phyloP scores from a whole-genome alignment of 1,140 invertebrate species.

The Calliopsis andreniformis region DNA sequence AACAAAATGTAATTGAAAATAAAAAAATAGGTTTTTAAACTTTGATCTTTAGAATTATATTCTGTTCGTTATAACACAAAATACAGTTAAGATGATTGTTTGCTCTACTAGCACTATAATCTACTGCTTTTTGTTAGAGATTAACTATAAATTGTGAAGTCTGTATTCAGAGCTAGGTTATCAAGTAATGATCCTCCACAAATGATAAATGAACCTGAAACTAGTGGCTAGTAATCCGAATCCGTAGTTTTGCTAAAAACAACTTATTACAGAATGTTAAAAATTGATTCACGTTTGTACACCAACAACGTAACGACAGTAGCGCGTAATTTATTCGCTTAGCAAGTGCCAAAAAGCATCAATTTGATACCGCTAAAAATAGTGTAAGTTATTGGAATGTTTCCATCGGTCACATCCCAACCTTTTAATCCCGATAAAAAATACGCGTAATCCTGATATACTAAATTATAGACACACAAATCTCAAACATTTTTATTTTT shows the following conservation, averaged over 20 bases:
- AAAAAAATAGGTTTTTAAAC: too few relatives aligned
- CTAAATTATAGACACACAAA: slow-evolving; percentile 1
- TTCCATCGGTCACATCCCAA: not conserved
- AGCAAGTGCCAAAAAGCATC: not conserved
- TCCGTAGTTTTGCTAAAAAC: not conserved
- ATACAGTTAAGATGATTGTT: too few relatives aligned
- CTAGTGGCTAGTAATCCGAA: too few relatives aligned
- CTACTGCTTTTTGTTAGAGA: too few relatives aligned
- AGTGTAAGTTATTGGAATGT: slow-evolving; percentile 7
- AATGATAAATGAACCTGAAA: too few relatives aligned
- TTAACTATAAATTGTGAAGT: too few relatives aligned
- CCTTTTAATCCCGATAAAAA: slow-evolving; percentile 18
- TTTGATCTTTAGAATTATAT: too few relatives aligned
- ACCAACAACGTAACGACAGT: not conserved
- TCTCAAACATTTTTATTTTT: not conserved
- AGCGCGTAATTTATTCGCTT: not conserved
- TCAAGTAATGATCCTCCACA: too few relatives aligned
- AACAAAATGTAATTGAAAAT: too few relatives aligned
- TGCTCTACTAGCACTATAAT: too few relatives aligned
- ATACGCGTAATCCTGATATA: slow-evolving; percentile 10
- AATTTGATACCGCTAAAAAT: not conserved
- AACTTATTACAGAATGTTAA: not conserved
- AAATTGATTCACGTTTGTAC: not conserved
- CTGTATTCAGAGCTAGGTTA: too few relatives aligned
- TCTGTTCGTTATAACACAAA: too few relatives aligned